A percentile compares a stretch with the other conserved stretches of the same genome.
Evolutionary conservation across 1,140 invertebrate genomes (phyloP).

Genomic region (Mizuhopecten yessoensis): DNA sequence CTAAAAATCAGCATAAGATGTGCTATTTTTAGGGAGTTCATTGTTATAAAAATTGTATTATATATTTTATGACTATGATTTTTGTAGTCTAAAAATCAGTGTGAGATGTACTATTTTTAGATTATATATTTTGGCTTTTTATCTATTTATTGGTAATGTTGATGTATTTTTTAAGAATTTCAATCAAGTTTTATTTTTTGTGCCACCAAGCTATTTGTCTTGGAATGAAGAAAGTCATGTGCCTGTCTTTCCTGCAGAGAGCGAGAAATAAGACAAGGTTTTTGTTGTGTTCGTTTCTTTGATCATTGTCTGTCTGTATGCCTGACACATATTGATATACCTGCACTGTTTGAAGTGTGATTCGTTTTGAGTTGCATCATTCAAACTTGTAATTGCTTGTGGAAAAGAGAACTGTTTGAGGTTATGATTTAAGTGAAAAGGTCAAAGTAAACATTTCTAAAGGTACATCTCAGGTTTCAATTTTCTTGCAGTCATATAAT

Average conservation of each 20-base stretch:
- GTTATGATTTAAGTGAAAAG: too few relatives aligned
- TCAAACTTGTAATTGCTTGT: too few relatives aligned
- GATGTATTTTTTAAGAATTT: background rate
- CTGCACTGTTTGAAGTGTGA: too few relatives aligned
- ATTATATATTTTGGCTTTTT: slow-evolving; percentile 40
- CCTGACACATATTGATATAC: too few relatives aligned
- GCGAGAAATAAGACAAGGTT: too few relatives aligned
- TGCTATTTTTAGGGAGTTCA: slow-evolving; percentile 9
- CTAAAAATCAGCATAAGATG: slow-evolving; percentile 32
- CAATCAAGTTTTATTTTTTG: background rate
- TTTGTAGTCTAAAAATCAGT: slow-evolving; percentile 34
- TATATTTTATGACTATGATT: background rate
- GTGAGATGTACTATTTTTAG: slow-evolving; percentile 34
- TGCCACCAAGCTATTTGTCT: background rate
- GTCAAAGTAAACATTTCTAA: too few relatives aligned
- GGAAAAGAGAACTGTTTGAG: too few relatives aligned
- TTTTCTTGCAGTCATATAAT: too few relatives aligned
- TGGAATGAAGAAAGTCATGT: background rate
- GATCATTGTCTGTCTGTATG: too few relatives aligned
- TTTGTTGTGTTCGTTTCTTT: too few relatives aligned
- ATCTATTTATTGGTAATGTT: background rate
- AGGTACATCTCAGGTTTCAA: too few relatives aligned
- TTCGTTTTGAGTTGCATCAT: too few relatives aligned
- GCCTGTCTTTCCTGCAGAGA: background rate
- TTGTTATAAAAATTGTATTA: background rate